Evolutionary conservation across 2,888 invertebrate genomes (phyloP).

Genomic region (Cephus pygmeus): DNA sequence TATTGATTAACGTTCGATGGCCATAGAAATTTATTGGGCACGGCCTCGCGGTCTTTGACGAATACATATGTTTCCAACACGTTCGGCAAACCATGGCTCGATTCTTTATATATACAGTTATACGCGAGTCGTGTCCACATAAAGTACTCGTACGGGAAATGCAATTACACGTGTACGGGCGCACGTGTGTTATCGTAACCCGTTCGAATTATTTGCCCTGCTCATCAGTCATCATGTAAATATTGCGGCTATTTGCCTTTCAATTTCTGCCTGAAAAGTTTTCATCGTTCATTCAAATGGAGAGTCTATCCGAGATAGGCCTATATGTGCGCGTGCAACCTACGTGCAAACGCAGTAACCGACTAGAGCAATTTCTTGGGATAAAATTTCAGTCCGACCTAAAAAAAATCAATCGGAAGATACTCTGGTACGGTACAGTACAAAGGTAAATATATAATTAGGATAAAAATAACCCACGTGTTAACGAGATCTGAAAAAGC

Average conservation of each 20-base stretch:
- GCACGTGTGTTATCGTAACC: neutral
- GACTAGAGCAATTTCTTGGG: neutral
- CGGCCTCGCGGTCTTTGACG: neutral
- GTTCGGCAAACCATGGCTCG: neutral
- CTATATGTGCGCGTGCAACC: neutral
- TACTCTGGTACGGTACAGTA: neutral
- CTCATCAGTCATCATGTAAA: conserved; percentile 10
- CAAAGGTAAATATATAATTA: neutral
- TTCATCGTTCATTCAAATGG: neutral
- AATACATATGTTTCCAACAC: neutral
- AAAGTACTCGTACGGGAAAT: neutral
- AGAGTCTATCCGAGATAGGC: neutral
- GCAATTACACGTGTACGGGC: conserved; percentile 4
- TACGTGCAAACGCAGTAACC: neutral
- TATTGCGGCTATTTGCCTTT: conserved; percentile 9
- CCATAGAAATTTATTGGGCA: neutral
- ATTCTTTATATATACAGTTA: neutral
- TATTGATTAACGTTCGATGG: neutral
- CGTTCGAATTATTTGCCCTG: conserved; percentile 2
- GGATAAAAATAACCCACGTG: too few relatives aligned
- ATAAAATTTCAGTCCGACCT: neutral
- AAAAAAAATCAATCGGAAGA: neutral
- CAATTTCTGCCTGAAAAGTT: neutral
- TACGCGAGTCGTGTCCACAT: neutral
- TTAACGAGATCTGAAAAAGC: too few relatives aligned